Evolutionary conservation across 2,888 invertebrate genomes (phyloP).

Genomic region (Cephus spinipes): DNA sequence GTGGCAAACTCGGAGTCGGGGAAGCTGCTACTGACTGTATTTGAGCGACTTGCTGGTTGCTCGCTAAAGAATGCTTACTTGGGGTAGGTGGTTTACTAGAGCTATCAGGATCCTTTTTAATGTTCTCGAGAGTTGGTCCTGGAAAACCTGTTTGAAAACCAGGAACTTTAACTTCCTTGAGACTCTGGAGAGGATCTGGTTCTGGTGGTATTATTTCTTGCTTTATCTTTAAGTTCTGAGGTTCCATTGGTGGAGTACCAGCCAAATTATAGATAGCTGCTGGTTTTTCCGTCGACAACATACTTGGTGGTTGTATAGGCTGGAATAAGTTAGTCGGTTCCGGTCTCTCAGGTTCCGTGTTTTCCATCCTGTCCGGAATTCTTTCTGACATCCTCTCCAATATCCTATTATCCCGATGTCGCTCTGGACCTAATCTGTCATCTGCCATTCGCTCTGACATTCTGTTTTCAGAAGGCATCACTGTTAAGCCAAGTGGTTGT

Average conservation of each 20-base stretch:
- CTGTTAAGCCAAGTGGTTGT: conserved; percentile 58
- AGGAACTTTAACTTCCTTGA: conserved; percentile 84
- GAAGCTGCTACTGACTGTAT: conserved; percentile 60
- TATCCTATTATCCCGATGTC: conserved; percentile 42
- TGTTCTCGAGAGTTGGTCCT: conserved; percentile 77
- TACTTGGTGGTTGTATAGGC: conserved; percentile 52
- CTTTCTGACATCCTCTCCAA: conserved; percentile 49
- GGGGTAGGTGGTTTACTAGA: conserved; percentile 60
- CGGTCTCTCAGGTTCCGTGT: conserved; percentile 43
- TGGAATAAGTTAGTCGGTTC: conserved; percentile 58
- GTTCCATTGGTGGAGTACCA: conserved; percentile 69
- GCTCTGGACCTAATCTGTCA: conserved; percentile 20
- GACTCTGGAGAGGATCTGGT: conserved; percentile 80
- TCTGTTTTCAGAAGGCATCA: conserved; percentile 49
- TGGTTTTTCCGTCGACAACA: conserved; percentile 48
- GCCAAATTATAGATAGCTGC: conserved; percentile 52
- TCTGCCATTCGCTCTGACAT: conserved; percentile 16
- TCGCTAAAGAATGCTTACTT: conserved; percentile 55
- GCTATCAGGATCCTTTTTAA: conserved; percentile 80
- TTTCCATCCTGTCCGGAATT: conserved; percentile 38
- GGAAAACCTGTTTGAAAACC: conserved; percentile 76
- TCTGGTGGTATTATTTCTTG: conserved; percentile 74
- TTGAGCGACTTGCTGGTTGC: conserved; percentile 47
- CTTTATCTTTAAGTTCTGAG: conserved; percentile 80
- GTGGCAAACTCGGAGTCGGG: conserved; percentile 67